Evolutionary conservation across 2,113 vertebrate species (phyloP), one percentile per base, ranked within the genome.

Genomic region (Nothobranchius kuhntae): DNA sequence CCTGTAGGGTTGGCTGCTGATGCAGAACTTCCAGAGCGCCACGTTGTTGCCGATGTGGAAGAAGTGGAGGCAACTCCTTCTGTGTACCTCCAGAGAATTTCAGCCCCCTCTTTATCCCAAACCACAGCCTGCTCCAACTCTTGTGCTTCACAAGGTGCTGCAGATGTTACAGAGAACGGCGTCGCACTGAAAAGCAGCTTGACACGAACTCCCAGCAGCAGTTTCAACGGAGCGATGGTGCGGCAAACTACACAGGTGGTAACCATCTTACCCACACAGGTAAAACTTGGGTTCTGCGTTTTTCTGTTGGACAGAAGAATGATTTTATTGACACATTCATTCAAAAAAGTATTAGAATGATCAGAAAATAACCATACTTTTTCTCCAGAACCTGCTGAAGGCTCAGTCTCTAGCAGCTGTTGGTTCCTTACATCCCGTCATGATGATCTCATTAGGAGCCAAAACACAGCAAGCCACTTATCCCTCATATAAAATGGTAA

Each of bases 391-490:
- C 17, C 66, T 94, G 40, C 75, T 93, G 81, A 94, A 96, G 68
- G 89, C 87, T 53, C 94, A 85, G 66, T 80, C 93, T 56, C 84
- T 95, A 65, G 68, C 89, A n/a, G 87, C 91, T 1, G 68, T 94
- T 55, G 80, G 93, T 15, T 91, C 96, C 56, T 92, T 96, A 68
- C 92, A 93, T 9, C 93, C 96, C 26, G 91, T 96, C 65, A 92
- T 99, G 91, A 95, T 98, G 95, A 78, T 98, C 47, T 95, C 97
- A 55, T 72, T 98, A n/a, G 92, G 93, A 67, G 87, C 93, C 70
- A 93, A 89, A 69, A 87, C 93, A n/a, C 91, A 95, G 53, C 85
- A 93, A 80, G 93, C 93, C 77, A 89, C 91, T 53, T 94, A 93
- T 67, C 79, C 94, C 2, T 93, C 95, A 21, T 94, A 97, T 91